A percentile compares a stretch with the other conserved stretches of the same genome.
phyloP scores from a whole-genome alignment of 2,888 invertebrate genomes.

The Xylophagus ater region DNA sequence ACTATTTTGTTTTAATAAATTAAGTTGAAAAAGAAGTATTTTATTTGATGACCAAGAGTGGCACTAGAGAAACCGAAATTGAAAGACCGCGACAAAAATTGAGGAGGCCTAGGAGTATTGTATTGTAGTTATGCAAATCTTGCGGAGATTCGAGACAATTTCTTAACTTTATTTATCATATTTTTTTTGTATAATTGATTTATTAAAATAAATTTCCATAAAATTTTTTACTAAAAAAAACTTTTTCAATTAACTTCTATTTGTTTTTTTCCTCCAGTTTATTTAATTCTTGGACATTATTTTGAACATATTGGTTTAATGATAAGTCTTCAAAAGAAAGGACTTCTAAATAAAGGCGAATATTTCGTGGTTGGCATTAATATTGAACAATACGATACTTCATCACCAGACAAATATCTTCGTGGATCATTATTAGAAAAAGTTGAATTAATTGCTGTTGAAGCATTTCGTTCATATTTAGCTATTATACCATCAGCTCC shows the following conservation, averaged over 20 bases:
- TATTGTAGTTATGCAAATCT: no score
- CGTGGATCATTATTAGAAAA: conserved; percentile 57
- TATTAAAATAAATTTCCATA: conserved; percentile 5
- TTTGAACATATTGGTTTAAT: conserved; percentile 87
- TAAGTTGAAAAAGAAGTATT: no score
- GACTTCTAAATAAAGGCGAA: conserved; percentile 75
- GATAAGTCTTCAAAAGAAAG: conserved; percentile 70
- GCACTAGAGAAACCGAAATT: no score
- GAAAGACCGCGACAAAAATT: no score
- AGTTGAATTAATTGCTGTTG: conserved; percentile 45
- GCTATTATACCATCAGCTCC: conserved; percentile 71
- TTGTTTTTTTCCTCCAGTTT: conserved; percentile 57
- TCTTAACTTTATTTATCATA: no score
- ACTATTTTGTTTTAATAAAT: no score
- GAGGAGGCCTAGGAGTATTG: no score
- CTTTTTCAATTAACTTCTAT: no score
- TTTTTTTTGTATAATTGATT: no score
- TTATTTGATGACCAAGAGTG: no score
- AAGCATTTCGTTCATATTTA: conserved; percentile 70
- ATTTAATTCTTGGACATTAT: conserved; percentile 79
- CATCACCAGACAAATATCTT: conserved; percentile 67
- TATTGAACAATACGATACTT: conserved; percentile 73
- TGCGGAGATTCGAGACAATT: no score
- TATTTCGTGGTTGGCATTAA: conserved; percentile 90
- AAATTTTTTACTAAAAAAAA: conserved; percentile 15